Conservation (phyloP, 2,888 invertebrate genomes). For the Macrosoma leucophasiata region DNA sequence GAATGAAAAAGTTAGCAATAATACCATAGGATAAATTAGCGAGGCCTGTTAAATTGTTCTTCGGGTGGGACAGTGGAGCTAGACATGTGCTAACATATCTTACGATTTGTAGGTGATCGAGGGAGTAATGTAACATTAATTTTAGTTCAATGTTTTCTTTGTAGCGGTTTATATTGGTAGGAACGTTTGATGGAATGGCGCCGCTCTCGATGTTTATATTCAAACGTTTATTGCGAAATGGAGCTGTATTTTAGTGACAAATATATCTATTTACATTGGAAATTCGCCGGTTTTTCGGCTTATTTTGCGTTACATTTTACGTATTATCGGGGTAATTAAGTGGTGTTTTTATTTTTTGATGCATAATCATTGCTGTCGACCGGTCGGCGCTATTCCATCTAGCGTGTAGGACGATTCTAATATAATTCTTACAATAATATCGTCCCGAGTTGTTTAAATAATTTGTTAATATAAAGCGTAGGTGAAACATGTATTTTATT, state of each 20-base stretch:
- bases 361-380: conserved; percentile 15
- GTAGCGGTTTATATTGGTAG: conserved; percentile 63
- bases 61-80: conserved; percentile 33
- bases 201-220: conserved; percentile 61
- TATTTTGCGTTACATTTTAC: too few species aligned
- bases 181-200: conserved; percentile 47
- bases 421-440: conserved; percentile 75
- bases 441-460: conserved; percentile 68
- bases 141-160: conserved; percentile 70
- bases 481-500: conserved; percentile 61
- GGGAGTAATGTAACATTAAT: conserved; percentile 55
- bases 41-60: conserved; percentile 44
- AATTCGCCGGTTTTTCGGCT: conserved; percentile 20
- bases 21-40: conserved; percentile 55
- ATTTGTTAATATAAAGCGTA: conserved; percentile 66
- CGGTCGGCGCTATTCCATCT: conserved; percentile 44
- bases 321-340: conserved; percentile 12
- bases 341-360: conserved; percentile 23
- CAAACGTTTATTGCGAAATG: conserved; percentile 28
- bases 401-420: conserved; percentile 69
- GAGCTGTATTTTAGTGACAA: conserved; percentile 16
- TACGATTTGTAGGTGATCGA: conserved; percentile 53
- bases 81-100: conserved; percentile 65
- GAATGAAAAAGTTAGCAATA: conserved; percentile 54
- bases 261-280: conserved; percentile 17